A percentile compares a stretch with the other conserved stretches of the same genome.
Conservation (phyloP, 2,113 vertebrate genomes). For the Helogale parvula region DNA sequence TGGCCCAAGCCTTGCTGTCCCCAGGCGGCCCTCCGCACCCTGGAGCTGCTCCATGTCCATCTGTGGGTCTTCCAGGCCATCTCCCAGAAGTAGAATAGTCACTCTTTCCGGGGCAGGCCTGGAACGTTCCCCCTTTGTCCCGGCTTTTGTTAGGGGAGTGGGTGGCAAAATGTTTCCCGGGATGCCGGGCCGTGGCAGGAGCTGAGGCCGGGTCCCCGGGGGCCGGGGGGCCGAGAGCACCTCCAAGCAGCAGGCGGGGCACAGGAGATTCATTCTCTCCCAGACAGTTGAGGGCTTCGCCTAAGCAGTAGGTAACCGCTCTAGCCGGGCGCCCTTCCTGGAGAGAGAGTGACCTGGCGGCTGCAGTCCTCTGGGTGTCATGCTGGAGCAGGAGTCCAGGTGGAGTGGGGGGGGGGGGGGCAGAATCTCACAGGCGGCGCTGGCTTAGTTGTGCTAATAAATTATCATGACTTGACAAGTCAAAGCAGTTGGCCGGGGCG, state of each 20-base stretch:
- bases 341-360: background rate
- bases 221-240: background rate
- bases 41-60: rapidly evolving
- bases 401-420: background rate
- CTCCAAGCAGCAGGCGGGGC: background rate
- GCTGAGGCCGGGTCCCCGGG: background rate
- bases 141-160: background rate
- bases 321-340: background rate
- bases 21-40: background rate
- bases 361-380: background rate
- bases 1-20: background rate
- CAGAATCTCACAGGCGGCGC: background rate
- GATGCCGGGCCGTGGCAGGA: background rate
- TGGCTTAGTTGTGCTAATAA: background rate
- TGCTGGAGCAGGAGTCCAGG: background rate
- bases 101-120: background rate
- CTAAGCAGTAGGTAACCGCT: background rate
- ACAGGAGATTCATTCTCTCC: background rate
- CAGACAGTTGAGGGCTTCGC: background rate
- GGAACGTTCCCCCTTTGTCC: background rate
- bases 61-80: background rate
- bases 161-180: background rate
- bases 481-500: background rate
- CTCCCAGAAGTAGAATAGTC: background rate
- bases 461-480: background rate